Base-by-base conservation (phyloP, 2,797 vertebrate species). In the Catharus ustulatus region DNA sequence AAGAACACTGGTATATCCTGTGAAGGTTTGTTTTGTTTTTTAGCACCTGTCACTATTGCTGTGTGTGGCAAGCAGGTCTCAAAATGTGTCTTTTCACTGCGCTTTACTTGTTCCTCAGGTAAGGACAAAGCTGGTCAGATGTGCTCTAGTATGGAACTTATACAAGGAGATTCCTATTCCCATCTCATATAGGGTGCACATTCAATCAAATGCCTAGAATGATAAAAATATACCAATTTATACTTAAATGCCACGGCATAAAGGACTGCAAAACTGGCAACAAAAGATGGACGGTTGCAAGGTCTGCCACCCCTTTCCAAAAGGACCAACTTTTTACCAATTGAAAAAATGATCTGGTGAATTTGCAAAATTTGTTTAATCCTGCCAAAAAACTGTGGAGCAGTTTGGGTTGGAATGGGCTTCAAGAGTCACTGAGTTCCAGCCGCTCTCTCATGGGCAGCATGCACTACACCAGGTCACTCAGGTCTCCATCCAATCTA, bases 401-500 rank as follows among this genome's bases (percentile, higher is more conserved):
- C 1, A 38, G 4, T 29, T 21, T 76, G 36, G 6, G 29, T n/a
- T 83, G 13, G 6, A 75, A 69, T 26, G 23, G 32, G 18, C 23
- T 42, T 43, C 34, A 63, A 57, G 30, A 9, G 49, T 69, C 27
- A n/a, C 10, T 42, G 22, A 38, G 15, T 57, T 38, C 13, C 13
- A 68, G 13, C 0, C 4, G 2, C 5, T 1, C 7, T 21, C 3
- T n/a, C 23, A n/a, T 57, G 20, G 49, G 10, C 6, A 62, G 4
- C 27, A 69, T 0, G 0, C 13, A 13, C 11, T 43, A 10, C 12
- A 63, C 16, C 3, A 1, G 6, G 3, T 57, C 38, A 4, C 27
- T 49, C 13, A 82, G 13, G 6, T 76, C 5, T 43, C 27, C 16
- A 63, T 63, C 49, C 32, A 76, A 5, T 61, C 19, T 49, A 30